Percentiles rank a stretch among this genome's conserved stretches.
phyloP scores from a whole-genome alignment of 2,797 vertebrate genomes.

The Oreochromis mossambicus region DNA sequence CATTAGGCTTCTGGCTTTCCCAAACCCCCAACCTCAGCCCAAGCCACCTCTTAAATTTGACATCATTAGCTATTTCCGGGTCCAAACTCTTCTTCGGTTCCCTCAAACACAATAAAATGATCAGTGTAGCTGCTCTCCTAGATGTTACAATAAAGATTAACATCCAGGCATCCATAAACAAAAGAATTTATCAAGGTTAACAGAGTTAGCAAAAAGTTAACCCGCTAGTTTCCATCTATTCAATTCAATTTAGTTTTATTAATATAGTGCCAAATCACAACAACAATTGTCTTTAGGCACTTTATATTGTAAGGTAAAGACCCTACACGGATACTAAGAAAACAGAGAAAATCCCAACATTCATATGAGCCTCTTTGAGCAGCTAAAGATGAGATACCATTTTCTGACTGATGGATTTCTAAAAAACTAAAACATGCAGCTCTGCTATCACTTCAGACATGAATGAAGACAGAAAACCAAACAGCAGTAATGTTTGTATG shows the following conservation, averaged over 20 bases:
- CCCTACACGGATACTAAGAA: background rate
- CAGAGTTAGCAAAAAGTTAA: background rate
- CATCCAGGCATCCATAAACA: background rate
- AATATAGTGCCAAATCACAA: background rate
- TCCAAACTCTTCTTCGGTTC: no score
- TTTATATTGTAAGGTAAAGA: background rate
- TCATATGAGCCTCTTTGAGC: accelerated
- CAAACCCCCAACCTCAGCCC: background rate
- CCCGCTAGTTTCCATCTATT: background rate
- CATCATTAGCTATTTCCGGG: accelerated
- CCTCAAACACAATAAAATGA: background rate
- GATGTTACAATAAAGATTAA: background rate
- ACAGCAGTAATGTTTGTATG: background rate
- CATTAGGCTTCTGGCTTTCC: background rate
- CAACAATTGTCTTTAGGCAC: background rate
- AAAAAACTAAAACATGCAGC: background rate
- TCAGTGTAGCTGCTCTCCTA: background rate
- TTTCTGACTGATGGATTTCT: background rate
- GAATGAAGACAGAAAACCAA: background rate
- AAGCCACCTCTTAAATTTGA: background rate
- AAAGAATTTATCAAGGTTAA: background rate
- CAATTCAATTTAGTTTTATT: background rate
- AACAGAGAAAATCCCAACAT: background rate
- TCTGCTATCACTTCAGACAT: background rate
- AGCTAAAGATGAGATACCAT: background rate